Conservation (phyloP, 2,888 invertebrate species). For the Coelinius sp. region DNA sequence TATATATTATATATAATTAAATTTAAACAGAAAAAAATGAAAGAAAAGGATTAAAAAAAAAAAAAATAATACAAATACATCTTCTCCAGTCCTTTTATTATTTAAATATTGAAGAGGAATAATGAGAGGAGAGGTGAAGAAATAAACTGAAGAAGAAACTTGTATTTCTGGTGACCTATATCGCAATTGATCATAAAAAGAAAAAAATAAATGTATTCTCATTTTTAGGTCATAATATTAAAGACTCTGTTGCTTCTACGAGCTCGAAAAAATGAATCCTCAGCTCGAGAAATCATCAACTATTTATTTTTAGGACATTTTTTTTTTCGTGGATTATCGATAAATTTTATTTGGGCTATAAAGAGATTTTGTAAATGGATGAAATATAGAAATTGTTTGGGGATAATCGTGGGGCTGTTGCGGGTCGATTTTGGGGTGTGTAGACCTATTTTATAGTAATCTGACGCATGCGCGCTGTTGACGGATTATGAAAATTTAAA, state of each 20-base stretch:
- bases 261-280: background rate
- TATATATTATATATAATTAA: slow-evolving; percentile 67
- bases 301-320: slow-evolving; percentile 51
- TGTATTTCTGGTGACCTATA: slow-evolving; percentile 72
- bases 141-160: slow-evolving; percentile 57
- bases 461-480: background rate
- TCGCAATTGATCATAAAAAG: slow-evolving; percentile 71
- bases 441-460: slow-evolving; percentile 22
- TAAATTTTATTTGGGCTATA: background rate
- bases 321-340: background rate
- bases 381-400: slow-evolving; percentile 31
- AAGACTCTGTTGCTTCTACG: background rate
- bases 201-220: slow-evolving; percentile 83
- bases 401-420: slow-evolving; percentile 32
- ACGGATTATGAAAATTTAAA: slow-evolving; percentile 7
- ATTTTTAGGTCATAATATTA: slow-evolving; percentile 79
- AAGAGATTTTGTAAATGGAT: slow-evolving; percentile 29
- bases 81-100: slow-evolving; percentile 69
- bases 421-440: slow-evolving; percentile 44
- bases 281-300: slow-evolving; percentile 56
- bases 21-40: slow-evolving; percentile 54
- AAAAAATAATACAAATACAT: too few relatives aligned
- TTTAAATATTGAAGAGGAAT: slow-evolving; percentile 49
- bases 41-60: slow-evolving; percentile 50
- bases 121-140: background rate